A percentile compares a stretch with the other conserved stretches of the same genome.
Evolutionary conservation across 2,113 vertebrate species (phyloP).

Genomic region (Cariama cristata): DNA sequence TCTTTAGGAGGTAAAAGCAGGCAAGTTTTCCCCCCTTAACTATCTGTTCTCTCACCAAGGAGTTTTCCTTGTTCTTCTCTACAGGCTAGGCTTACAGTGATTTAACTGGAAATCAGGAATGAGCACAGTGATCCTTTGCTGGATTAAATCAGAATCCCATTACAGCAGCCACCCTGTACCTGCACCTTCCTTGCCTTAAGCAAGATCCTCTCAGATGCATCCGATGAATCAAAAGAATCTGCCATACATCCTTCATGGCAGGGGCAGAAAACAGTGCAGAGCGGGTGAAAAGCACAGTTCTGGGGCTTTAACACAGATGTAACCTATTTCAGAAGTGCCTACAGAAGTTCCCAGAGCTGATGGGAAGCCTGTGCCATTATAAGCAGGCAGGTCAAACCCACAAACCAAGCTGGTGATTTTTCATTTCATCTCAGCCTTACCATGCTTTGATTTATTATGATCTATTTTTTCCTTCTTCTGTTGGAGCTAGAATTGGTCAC

Average conservation of each 20-base stretch:
- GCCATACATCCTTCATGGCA: neutral
- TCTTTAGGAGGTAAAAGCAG: neutral
- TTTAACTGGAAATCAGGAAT: neutral
- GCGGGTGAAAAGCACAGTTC: neutral
- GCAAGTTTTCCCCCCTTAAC: neutral
- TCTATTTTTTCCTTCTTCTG: constrained; percentile 61
- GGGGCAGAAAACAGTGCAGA: neutral
- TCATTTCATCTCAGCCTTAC: constrained; percentile 54
- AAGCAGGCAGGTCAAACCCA: constrained; percentile 11
- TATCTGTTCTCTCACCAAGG: neutral
- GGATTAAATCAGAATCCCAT: fast-evolving
- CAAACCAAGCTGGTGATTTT: constrained; percentile 10
- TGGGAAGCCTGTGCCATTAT: neutral
- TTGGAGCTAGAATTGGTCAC: neutral
- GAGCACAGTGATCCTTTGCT: neutral
- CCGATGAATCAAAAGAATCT: neutral
- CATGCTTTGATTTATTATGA: constrained; percentile 59
- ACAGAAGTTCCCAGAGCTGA: neutral
- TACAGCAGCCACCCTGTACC: neutral
- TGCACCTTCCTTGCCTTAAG: neutral
- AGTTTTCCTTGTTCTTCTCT: neutral
- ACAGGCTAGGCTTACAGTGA: fast-evolving
- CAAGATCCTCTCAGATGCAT: neutral
- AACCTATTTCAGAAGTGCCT: neutral
- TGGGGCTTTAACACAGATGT: neutral